phyloP scores from a whole-genome alignment of 37 sponge, comb jelly and placozoan genomes.

The Hexactinellida sp. region DNA sequence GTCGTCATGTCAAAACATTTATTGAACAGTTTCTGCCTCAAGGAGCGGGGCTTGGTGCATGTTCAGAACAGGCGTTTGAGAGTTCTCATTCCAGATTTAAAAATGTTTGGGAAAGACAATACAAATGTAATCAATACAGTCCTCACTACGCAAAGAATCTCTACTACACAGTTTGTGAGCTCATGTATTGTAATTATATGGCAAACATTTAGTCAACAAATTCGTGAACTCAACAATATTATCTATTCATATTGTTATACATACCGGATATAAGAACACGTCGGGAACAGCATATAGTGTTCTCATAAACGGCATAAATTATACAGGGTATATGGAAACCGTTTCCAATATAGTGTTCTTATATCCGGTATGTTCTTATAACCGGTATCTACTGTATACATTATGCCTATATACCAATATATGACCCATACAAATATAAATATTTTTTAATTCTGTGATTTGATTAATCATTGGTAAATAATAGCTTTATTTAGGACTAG shows the following conservation, averaged over 20 bases:
- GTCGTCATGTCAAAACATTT: background rate
- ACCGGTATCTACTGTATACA: too few relatives aligned
- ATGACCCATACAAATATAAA: background rate
- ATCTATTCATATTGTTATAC: background rate
- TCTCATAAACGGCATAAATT: too few relatives aligned
- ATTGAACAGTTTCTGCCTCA: background rate
- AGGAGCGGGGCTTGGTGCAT: background rate
- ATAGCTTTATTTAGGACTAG: background rate
- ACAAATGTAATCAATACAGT: background rate
- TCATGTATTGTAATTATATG: background rate
- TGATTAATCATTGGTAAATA: background rate
- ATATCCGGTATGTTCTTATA: too few relatives aligned
- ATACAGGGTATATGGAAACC: too few relatives aligned
- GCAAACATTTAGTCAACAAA: background rate
- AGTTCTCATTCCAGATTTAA: slow-evolving; percentile 8
- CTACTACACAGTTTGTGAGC: slow-evolving; percentile 1
- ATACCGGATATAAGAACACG: background rate
- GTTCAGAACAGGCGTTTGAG: background rate
- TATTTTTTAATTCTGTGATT: too few relatives aligned
- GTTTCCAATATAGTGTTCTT: too few relatives aligned
- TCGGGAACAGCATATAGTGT: too few relatives aligned
- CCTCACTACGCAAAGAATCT: background rate
- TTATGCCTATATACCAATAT: background rate
- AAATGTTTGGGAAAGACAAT: background rate
- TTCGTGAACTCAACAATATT: background rate